Percentiles rank a stretch among this genome's conserved stretches.
Conservation (phyloP, 2,888 invertebrate genomes). For the Muschampia plurimacula region DNA sequence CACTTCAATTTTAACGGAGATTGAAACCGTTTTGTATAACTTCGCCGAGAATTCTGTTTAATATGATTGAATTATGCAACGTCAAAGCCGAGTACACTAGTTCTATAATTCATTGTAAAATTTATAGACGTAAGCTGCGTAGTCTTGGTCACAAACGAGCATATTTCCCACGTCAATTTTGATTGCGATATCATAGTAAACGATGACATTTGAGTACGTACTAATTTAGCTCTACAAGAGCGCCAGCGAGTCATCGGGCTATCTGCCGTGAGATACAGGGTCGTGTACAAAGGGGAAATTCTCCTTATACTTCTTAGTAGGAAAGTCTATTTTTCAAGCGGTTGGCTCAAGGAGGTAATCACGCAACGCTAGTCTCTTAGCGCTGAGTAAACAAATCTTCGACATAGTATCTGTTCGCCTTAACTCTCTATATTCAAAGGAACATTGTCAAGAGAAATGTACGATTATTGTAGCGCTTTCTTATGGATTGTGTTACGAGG, state of each 20-base stretch:
- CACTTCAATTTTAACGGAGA: slow-evolving; percentile 30
- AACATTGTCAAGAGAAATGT: slow-evolving; percentile 83
- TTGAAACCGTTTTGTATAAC: slow-evolving; percentile 39
- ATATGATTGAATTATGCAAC: slow-evolving; percentile 78
- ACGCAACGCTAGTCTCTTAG: slow-evolving; percentile 72
- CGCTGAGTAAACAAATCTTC: slow-evolving; percentile 80
- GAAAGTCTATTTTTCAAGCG: slow-evolving; percentile 70
- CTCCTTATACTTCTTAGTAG: slow-evolving; percentile 59
- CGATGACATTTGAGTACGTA: slow-evolving; percentile 79
- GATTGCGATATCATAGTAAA: slow-evolving; percentile 82
- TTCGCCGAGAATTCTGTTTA: slow-evolving; percentile 47
- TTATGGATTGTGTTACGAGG: slow-evolving; percentile 82
- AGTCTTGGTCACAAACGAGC: slow-evolving; percentile 76
- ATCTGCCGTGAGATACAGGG: slow-evolving; percentile 67
- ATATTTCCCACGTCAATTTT: slow-evolving; percentile 84
- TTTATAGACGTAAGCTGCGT: slow-evolving; percentile 72
- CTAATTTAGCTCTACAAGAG: slow-evolving; percentile 74
- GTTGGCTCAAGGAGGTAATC: slow-evolving; percentile 62
- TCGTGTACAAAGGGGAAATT: slow-evolving; percentile 55
- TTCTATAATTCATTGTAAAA: slow-evolving; percentile 78
- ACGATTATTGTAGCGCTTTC: slow-evolving; percentile 82
- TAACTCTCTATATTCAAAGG: slow-evolving; percentile 83
- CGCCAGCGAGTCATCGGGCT: slow-evolving; percentile 60
- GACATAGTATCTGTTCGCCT: slow-evolving; percentile 81
- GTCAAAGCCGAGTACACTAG: slow-evolving; percentile 60